phyloP scores from a whole-genome alignment of 2,113 vertebrate genomes.

The Daphoenositta chrysoptera region DNA sequence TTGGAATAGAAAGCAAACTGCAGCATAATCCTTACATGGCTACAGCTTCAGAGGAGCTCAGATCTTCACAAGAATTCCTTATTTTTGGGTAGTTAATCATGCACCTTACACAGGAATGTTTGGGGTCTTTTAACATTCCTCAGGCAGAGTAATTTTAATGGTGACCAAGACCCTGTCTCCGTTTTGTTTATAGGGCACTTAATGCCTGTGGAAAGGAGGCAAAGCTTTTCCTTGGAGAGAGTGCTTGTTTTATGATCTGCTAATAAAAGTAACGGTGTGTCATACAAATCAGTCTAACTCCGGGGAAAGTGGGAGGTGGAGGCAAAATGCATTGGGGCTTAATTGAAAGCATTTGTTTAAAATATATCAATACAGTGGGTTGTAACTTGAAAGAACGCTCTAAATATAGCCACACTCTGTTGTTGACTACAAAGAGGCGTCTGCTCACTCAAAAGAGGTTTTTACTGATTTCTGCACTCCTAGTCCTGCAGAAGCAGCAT shows the following conservation, averaged over 20 bases:
- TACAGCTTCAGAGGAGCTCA: neutral
- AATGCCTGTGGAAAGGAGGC: neutral
- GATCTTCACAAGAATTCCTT: neutral
- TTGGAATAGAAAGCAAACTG: neutral
- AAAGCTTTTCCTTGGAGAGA: neutral
- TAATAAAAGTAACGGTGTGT: constrained; percentile 12
- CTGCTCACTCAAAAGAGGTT: neutral
- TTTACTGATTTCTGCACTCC: neutral
- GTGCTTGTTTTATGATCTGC: neutral
- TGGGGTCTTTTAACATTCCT: neutral
- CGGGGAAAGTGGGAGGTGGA: constrained; percentile 20
- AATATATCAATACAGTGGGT: constrained; percentile 25
- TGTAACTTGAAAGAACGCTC: neutral
- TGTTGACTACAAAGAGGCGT: neutral
- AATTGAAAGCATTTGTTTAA: constrained; percentile 45
- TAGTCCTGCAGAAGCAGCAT: neutral
- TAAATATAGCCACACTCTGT: neutral
- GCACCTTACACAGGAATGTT: neutral
- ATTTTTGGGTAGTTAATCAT: neutral
- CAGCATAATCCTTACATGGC: neutral
- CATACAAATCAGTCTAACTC: constrained; percentile 20
- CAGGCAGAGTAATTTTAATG: neutral
- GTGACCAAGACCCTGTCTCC: neutral
- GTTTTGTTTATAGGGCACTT: neutral
- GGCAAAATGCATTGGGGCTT: constrained; percentile 1